Conservation (phyloP, 2,888 invertebrate genomes). For the Cyaniris semiargus region DNA sequence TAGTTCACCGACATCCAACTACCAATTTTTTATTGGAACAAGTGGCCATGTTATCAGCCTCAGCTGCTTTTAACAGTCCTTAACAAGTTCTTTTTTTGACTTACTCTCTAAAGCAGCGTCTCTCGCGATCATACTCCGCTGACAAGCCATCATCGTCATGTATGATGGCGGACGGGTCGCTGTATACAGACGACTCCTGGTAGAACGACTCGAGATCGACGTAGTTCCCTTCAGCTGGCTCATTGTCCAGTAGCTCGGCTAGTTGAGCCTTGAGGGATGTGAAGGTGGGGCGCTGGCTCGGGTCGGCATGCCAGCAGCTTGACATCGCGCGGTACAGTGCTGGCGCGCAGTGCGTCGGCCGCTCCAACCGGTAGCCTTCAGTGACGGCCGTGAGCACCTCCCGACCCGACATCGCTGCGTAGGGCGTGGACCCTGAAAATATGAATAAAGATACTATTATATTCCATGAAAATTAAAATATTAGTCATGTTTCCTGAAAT, state of each 20-base stretch:
- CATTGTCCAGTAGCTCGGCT: constrained; percentile 82
- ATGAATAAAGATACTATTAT: too few species aligned
- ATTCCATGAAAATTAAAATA: too few species aligned
- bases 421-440: constrained; percentile 88
- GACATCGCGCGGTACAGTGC: constrained; percentile 75
- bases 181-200: constrained; percentile 81
- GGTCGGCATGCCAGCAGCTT: constrained; percentile 84
- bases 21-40: too few species aligned
- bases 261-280: constrained; percentile 80
- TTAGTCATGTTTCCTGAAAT: too few species aligned
- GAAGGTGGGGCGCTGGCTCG: constrained; percentile 87
- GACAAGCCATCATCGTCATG: constrained; percentile 74
- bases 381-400: constrained; percentile 91
- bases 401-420: constrained; percentile 90
- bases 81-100: too few species aligned
- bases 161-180: constrained; percentile 76
- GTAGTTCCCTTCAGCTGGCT: constrained; percentile 82
- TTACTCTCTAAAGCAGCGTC: constrained; percentile 72
- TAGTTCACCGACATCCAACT: too few species aligned
- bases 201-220: constrained; percentile 86
- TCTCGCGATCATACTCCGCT: constrained; percentile 72
- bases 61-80: too few species aligned
- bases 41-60: too few species aligned
- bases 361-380: constrained; percentile 87
- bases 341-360: constrained; percentile 89